Evolutionary conservation across 2,797 vertebrate species (phyloP), one percentile per base, ranked within the genome.

Genomic region (Macrochelys suwanniensis): DNA sequence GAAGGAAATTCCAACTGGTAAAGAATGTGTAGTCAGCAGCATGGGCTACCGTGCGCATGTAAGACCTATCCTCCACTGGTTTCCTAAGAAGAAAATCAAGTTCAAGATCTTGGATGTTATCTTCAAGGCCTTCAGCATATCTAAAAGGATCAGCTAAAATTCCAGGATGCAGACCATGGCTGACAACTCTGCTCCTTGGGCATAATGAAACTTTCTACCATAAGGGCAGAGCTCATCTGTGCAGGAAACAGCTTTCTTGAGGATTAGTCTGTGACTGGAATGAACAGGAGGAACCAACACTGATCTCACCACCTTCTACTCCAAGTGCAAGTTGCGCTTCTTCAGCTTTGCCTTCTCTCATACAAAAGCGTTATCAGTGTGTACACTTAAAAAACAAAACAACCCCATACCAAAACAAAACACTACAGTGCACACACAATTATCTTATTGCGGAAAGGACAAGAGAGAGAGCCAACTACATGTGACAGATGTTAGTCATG

Each of bases 391-490:
- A n/a, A 21, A 71, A 47, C 25, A 47, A 77, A 5, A 49, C 7
- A 89, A 92, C 54, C 16, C 1, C 9, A 56, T 95, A 78, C 56
- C 61, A 89, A 90, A 89, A 85, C 31, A 79, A 33, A 51, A 74
- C n/a, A 26, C 45, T 49, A 4, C 45, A 76, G 6, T 47, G 74
- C 25, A n/a, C 65, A 93, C 26, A 82, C 25, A 83, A 49, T 50
- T 76, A 5, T 11, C 77, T 83, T 83, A 45, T 25, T 74, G 53
- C 79, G 65, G 33, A 47, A 90, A n/a, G 59, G 17, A 87, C 45
- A 84, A 90, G 81, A 57, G 23, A 92, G n/a, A 88, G 65, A 81
- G 84, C 88, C 84, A 94, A 80, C 31, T 76, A 2, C 61, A 77
- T 0, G 0, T 56, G 79, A 51, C 84, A 93, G 78, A 78, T 86